phyloP scores from a whole-genome alignment of 2,888 invertebrate species.

The Chymomyza caudatula region DNA sequence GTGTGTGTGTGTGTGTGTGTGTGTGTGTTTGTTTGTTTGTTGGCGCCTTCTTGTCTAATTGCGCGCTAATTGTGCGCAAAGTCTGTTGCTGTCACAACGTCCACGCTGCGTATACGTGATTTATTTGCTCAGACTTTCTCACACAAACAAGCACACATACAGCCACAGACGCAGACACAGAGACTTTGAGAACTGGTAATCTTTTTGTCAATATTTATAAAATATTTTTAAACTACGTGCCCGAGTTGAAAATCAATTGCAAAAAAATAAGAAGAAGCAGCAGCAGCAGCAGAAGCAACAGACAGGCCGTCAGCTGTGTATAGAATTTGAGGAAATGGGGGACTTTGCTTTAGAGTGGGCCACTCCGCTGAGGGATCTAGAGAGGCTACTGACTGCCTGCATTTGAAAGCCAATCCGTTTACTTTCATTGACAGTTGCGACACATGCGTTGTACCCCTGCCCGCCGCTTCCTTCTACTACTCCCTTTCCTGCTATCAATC shows the following conservation, averaged over 20 bases:
- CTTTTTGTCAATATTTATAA: constrained; percentile 67
- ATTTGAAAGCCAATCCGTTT: constrained; percentile 69
- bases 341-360: neutral
- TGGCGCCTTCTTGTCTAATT: constrained; percentile 4
- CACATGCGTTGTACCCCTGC: constrained; percentile 49
- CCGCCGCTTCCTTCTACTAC: neutral
- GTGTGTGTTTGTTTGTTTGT: neutral
- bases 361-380: neutral
- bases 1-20: neutral
- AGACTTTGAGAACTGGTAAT: constrained; percentile 26
- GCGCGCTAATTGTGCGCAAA: constrained; percentile 6
- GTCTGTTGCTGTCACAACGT: neutral
- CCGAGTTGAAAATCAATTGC: constrained; percentile 63
- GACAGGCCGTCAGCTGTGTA: constrained; percentile 5
- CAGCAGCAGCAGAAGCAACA: neutral
- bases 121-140: constrained; percentile 31
- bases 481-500: neutral
- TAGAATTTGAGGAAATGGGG: neutral
- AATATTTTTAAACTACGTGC: constrained; percentile 68
- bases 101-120: constrained; percentile 60
- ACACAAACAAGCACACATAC: neutral
- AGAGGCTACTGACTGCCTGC: neutral
- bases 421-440: constrained; percentile 70
- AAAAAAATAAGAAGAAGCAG: constrained; percentile 14
- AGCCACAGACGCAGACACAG: too few relatives aligned